Evolutionary conservation across 2,888 invertebrate genomes (phyloP).

Genomic region (Andrena minutula): DNA sequence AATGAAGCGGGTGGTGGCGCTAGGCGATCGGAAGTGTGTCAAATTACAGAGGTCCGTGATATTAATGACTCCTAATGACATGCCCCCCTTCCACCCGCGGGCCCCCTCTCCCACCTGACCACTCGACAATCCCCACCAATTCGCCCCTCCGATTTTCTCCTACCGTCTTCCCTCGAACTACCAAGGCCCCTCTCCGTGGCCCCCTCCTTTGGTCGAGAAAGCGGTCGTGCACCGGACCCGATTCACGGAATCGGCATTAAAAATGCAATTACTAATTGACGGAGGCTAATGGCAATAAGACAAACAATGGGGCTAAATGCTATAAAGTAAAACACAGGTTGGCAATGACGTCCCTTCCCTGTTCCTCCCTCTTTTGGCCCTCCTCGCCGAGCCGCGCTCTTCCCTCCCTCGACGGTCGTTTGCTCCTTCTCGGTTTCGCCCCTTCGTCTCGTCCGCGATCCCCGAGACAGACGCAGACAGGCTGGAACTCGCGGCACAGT

Average conservation of each 20-base stretch:
- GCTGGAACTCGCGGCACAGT: conserved; percentile 14
- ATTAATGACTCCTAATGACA: conserved; percentile 84
- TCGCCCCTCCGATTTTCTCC: conserved; percentile 28
- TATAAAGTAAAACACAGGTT: conserved; percentile 84
- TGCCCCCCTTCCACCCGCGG: conserved; percentile 72
- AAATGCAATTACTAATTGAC: conserved; percentile 84
- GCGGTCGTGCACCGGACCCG: conserved; percentile 43
- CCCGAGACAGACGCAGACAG: conserved; percentile 52
- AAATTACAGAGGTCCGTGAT: conserved; percentile 84
- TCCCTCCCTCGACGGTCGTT: conserved; percentile 38
- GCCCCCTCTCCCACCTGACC: conserved; percentile 30
- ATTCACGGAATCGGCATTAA: conserved; percentile 84
- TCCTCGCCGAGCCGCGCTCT: conserved; percentile 21
- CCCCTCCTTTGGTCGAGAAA: conserved; percentile 21
- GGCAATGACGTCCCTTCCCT: conserved; percentile 64
- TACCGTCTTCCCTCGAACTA: conserved; percentile 44
- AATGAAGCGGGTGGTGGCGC: conserved; percentile 80
- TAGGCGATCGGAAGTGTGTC: conserved; percentile 84
- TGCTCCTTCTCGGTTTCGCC: conserved; percentile 29
- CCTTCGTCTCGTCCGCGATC: neutral
- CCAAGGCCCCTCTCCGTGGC: conserved; percentile 46
- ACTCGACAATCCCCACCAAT: conserved; percentile 34
- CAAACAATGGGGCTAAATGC: conserved; percentile 84
- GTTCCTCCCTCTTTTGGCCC: conserved; percentile 30
- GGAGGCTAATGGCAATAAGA: conserved; percentile 84